A percentile compares a stretch with the other conserved stretches of the same genome.
Evolutionary conservation across 23 tunicate genomes (phyloP).

Genomic region (Ascidia mentula): DNA sequence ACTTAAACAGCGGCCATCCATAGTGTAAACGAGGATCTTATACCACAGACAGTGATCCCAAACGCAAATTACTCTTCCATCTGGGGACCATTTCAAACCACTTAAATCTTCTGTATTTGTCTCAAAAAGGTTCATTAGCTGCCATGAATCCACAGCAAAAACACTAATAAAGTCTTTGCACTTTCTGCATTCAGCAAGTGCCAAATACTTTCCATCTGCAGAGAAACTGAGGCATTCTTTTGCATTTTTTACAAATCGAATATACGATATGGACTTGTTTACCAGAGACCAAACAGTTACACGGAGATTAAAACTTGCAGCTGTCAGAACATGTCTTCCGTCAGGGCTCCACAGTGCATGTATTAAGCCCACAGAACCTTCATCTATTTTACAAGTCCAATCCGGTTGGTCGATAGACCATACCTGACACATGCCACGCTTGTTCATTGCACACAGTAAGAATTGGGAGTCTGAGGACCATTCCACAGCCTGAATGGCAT

Average conservation of each 20-base stretch:
- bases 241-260: slow-evolving; percentile 82
- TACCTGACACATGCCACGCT: slow-evolving; percentile 80
- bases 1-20: slow-evolving; percentile 86
- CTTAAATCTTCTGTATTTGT: slow-evolving; percentile 85
- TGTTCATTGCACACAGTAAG: slow-evolving; percentile 82
- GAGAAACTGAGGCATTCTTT: slow-evolving; percentile 89
- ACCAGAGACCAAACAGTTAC: slow-evolving; percentile 94
- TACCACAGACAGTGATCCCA: slow-evolving; percentile 95
- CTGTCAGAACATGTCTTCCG: slow-evolving; percentile 85
- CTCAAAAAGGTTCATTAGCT: slow-evolving; percentile 80
- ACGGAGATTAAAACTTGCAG: slow-evolving; percentile 86
- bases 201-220: slow-evolving; percentile 79
- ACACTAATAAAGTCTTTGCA: slow-evolving; percentile 82
- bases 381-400: slow-evolving; percentile 98
- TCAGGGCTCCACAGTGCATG: slow-evolving; percentile 95
- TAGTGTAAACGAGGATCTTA: slow-evolving; percentile 76
- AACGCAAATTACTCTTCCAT: slow-evolving; percentile 82
- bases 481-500: slow-evolving; percentile 70
- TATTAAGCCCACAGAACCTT: slow-evolving; percentile 88
- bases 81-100: slow-evolving; percentile 89
- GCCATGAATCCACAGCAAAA: slow-evolving; percentile 89
- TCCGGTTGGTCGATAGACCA: slow-evolving; percentile 99
- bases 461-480: slow-evolving; percentile 96
- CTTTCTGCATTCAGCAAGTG: slow-evolving; percentile 84
- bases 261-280: slow-evolving; percentile 91